phyloP scores from a whole-genome alignment of 2,113 vertebrate genomes.

The Brachyhypopomus occidentalis region DNA sequence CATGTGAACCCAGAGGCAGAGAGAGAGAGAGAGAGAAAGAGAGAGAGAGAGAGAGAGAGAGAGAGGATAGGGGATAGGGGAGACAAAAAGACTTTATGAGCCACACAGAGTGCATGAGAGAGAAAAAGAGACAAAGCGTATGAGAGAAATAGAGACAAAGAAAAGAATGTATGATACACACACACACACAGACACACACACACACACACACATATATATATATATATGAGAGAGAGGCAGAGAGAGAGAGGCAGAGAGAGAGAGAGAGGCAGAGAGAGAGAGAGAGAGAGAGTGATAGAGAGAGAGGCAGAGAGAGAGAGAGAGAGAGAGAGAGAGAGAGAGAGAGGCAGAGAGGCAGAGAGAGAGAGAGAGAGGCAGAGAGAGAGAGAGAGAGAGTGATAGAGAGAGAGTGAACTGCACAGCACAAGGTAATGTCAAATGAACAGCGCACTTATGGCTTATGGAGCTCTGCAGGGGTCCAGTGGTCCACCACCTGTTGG shows the following conservation, averaged over 20 bases:
- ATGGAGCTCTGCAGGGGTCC: too few relatives aligned
- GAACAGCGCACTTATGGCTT: too few relatives aligned
- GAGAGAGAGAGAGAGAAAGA: conserved; percentile 55
- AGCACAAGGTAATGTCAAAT: too few relatives aligned
- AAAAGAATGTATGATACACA: conserved; percentile 67
- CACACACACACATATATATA: conserved; percentile 12
- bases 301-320: conserved; percentile 59
- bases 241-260: background rate
- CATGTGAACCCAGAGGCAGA: conserved; percentile 63
- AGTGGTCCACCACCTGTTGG: too few relatives aligned
- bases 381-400: conserved; percentile 63
- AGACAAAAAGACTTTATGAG: conserved; percentile 45
- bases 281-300: conserved; percentile 51
- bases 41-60: conserved; percentile 54
- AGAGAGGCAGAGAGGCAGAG: too few relatives aligned
- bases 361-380: conserved; percentile 55
- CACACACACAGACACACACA: conserved; percentile 48
- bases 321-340: conserved; percentile 54
- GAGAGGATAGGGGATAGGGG: conserved; percentile 40
- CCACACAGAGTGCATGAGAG: conserved; percentile 13
- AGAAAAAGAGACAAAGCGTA: conserved; percentile 28
- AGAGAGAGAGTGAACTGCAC: conserved; percentile 15
- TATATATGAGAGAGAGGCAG: conserved; percentile 48
- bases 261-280: conserved; percentile 57
- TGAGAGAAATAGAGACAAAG: conserved; percentile 35